Conservation (phyloP, 2,113 vertebrate species). For the Gobio gobio region DNA sequence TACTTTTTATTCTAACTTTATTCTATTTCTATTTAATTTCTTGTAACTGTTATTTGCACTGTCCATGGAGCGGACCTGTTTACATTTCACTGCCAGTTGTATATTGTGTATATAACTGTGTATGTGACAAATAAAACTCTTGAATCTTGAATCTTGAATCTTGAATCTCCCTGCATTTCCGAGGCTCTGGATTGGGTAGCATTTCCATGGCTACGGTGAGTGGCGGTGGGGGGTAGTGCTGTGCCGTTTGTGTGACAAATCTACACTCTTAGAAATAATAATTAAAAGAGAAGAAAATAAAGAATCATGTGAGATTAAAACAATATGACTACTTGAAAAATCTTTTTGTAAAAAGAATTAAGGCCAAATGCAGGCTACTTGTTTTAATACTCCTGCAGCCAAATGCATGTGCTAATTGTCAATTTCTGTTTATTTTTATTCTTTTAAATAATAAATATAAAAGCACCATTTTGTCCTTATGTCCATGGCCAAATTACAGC, state of each 20-base stretch:
- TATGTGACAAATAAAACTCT: no score
- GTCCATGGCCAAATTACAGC: background rate
- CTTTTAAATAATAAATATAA: background rate
- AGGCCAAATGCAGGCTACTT: background rate
- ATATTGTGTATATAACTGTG: no score
- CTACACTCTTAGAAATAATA: background rate
- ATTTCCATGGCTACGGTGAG: conserved; percentile 61
- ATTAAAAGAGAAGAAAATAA: background rate
- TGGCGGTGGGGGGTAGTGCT: conserved; percentile 22
- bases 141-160: no score
- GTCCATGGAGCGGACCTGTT: no score
- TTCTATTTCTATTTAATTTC: no score
- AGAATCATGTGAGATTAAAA: background rate
- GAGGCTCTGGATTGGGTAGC: conserved; percentile 55
- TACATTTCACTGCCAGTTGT: no score
- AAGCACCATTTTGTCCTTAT: background rate
- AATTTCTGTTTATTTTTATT: background rate
- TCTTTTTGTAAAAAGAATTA: background rate
- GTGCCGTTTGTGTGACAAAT: conserved; percentile 44
- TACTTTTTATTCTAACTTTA: no score
- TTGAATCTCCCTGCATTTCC: conserved; percentile 42
- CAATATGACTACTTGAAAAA: background rate
- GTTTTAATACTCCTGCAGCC: background rate
- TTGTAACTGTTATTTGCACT: no score
- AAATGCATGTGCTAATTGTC: background rate